A percentile compares a stretch with the other conserved stretches of the same genome.
These are phyloP conservation scores for Ursus arctos DNA, from an alignment of 2,113 vertebrate species.

Conservation along the genomic window DNA sequence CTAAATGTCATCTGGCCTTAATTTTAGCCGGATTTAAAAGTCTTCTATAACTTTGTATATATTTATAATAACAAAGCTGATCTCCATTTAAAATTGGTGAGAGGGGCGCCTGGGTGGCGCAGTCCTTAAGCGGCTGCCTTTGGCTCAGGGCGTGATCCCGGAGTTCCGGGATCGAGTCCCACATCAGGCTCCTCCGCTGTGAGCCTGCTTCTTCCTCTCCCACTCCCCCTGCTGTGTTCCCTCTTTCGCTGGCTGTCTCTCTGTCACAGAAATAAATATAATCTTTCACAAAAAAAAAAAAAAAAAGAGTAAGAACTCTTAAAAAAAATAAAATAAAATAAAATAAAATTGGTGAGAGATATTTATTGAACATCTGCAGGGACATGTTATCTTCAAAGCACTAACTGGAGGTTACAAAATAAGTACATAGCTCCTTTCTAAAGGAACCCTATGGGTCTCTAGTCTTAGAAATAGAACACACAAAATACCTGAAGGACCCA, in stretches of 20 bases:
- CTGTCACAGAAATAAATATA: too few relatives aligned
- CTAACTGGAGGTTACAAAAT: neutral
- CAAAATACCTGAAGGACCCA: neutral
- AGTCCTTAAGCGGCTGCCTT: too few relatives aligned
- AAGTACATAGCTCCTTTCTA: neutral
- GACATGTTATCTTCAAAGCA: neutral
- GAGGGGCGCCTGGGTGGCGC: neutral
- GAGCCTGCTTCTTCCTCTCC: too few relatives aligned
- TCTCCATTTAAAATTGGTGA: conserved; percentile 3
- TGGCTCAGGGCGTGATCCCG: too few relatives aligned
- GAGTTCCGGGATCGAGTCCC: too few relatives aligned
- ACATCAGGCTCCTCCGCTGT: too few relatives aligned
- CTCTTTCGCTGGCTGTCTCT: too few relatives aligned
- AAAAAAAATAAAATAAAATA: too few relatives aligned
- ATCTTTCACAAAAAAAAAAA: too few relatives aligned
- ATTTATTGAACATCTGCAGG: neutral
- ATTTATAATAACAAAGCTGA: neutral
- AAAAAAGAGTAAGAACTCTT: too few relatives aligned
- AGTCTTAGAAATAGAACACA: neutral
- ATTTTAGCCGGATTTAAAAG: neutral
- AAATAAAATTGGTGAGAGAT: neutral
- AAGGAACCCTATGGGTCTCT: neutral
- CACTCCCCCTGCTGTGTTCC: too few relatives aligned
- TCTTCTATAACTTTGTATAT: neutral
- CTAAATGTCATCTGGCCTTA: neutral